These are phyloP conservation scores for Clytia hemisphaerica DNA, from an alignment of 30 jellyfish, hydroid and myxozoan species.

Conservation along the genomic window DNA sequence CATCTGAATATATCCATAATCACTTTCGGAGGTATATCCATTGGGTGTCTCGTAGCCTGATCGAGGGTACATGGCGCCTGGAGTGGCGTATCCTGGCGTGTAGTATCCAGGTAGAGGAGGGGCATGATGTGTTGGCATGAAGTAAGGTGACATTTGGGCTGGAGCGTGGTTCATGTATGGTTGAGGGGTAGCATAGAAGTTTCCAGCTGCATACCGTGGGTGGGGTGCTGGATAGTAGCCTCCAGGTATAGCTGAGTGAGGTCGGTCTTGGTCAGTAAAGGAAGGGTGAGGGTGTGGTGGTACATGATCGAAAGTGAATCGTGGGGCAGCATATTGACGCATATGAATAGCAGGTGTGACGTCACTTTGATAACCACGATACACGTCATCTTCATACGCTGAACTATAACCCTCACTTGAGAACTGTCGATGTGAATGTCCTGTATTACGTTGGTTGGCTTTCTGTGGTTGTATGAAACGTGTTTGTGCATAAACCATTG, in stretches of 20 bases:
- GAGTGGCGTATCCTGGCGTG: conserved; percentile 19
- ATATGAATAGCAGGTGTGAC: conserved; percentile 16
- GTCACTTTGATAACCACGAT: conserved; percentile 39
- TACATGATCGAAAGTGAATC: too few relatives aligned
- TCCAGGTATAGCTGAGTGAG: too few relatives aligned
- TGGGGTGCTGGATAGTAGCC: too few relatives aligned
- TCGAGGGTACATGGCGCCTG: conserved; percentile 14
- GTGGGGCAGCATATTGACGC: too few relatives aligned
- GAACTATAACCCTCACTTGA: conserved; percentile 21
- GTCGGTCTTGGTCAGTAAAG: too few relatives aligned
- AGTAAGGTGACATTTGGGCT: background rate
- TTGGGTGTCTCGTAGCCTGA: conserved; percentile 24
- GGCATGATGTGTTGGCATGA: too few relatives aligned
- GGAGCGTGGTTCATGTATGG: background rate
- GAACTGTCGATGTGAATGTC: background rate
- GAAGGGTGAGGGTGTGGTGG: too few relatives aligned
- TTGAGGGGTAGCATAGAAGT: too few relatives aligned
- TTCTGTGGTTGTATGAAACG: background rate
- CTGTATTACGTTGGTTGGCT: conserved; percentile 23
- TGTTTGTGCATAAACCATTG: conserved; percentile 17
- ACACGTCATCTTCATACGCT: conserved; percentile 12
- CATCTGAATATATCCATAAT: background rate
- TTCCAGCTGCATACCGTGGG: too few relatives aligned
- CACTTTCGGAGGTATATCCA: conserved; percentile 22
- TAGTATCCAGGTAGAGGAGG: conserved; percentile 11